Conservation (phyloP, 2,113 vertebrate species). For the Oreochromis spilurus region DNA sequence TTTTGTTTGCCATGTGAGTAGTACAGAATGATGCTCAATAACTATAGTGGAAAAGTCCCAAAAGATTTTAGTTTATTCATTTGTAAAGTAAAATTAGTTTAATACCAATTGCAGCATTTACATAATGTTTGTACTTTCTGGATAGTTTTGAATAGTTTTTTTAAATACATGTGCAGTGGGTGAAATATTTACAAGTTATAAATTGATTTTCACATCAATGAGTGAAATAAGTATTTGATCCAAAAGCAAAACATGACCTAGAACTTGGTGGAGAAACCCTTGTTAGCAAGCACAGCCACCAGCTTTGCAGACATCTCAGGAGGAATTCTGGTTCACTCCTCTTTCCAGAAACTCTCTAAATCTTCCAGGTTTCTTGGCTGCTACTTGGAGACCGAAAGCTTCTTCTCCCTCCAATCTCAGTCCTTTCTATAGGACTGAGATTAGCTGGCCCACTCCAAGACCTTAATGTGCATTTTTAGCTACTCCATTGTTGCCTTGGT, state of each 20-base stretch:
- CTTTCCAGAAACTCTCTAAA: background rate
- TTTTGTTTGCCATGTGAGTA: background rate
- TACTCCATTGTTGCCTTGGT: background rate
- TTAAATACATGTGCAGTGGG: background rate
- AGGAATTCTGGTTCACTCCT: background rate
- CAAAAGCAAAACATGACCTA: background rate
- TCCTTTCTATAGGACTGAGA: background rate
- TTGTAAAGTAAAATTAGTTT: background rate
- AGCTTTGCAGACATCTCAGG: background rate
- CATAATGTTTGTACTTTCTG: background rate
- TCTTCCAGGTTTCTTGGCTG: background rate
- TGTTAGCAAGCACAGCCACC: background rate
- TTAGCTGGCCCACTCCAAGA: background rate
- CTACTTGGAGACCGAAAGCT: background rate
- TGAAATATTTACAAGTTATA: background rate
- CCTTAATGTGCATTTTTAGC: background rate
- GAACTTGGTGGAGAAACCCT: background rate
- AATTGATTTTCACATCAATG: background rate
- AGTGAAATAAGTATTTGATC: background rate
- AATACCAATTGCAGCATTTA: background rate
- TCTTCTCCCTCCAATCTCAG: background rate
- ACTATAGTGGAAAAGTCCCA: background rate
- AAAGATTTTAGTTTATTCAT: background rate
- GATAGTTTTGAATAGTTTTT: background rate
- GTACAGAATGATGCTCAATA: background rate